Conservation (phyloP, 2,797 vertebrate genomes). For the Sphenopsis melanotis region DNA sequence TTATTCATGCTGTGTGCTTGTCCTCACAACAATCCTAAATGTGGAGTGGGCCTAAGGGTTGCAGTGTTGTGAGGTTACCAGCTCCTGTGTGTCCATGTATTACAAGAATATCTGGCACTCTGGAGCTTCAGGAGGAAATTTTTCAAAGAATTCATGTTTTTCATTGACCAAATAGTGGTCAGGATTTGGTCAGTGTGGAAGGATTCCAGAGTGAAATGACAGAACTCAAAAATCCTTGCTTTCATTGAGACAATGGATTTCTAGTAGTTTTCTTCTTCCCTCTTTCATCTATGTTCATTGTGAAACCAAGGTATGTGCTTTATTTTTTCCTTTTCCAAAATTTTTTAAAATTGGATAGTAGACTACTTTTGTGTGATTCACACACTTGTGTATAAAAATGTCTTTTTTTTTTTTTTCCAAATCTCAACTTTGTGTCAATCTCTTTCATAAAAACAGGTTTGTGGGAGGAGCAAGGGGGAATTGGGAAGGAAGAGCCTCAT, state of each 20-base stretch:
- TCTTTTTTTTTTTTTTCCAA: not conserved
- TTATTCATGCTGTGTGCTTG: not conserved
- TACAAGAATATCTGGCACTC: not conserved
- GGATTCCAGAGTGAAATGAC: not conserved
- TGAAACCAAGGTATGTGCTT: not conserved
- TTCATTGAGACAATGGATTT: not conserved
- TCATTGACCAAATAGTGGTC: not conserved
- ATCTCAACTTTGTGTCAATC: not conserved
- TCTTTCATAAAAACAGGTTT: not conserved
- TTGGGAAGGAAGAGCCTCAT: not conserved
- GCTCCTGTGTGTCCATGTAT: not conserved
- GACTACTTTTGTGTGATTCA: not conserved
- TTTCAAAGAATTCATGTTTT: not conserved
- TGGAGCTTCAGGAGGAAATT: not conserved
- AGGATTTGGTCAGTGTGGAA: not conserved
- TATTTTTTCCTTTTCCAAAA: not conserved
- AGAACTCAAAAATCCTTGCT: not conserved
- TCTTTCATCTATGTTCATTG: not conserved
- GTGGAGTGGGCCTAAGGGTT: not conserved
- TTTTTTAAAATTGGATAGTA: not conserved
- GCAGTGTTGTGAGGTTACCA: not conserved
- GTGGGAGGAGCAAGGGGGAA: not conserved
- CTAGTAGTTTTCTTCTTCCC: not conserved
- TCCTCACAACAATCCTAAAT: not conserved
- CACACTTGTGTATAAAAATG: not conserved